Evolutionary conservation across 2,888 invertebrate genomes (phyloP), one percentile per base, ranked within the genome.

Genomic region (Drosophila incognita): DNA sequence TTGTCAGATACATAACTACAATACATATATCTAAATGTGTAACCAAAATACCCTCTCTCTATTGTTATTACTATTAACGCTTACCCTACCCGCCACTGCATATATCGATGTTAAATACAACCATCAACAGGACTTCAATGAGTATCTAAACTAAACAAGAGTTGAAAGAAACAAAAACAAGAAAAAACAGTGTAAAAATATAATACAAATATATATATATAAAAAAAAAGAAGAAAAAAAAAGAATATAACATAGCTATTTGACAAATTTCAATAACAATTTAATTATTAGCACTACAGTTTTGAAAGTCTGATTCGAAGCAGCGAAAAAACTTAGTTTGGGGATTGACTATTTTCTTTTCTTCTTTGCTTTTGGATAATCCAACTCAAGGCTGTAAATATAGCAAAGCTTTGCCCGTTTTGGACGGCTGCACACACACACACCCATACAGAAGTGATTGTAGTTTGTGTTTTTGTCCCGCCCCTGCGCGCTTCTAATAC

Each of bases 81-180:
- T 92, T 91, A 73, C 91, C 91, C 91, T 82, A 90, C 79, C 91
- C 81, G 87, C 91, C 90, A 91, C 90, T 88, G 83, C 91, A 89
- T 87, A 80, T 83, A 82, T 90, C 82, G 84, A 88, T 80, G 89
- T 83, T 81, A 86, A 46, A 79, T 81, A 90, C 87, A 80, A 87
- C 81, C 75, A 85, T 76, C 79, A 81, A 87, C 89, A 93, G 93
- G 93, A 93, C 92, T 93, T 93, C 92, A 93, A 93, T 93, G 93
- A 93, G 91, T 93, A 93, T 91, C 91, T 93, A 77, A 93, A 93
- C 89, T 93, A 76, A 80, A 82, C 56, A 69, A 89, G 48, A 79
- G 18, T 46, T 54, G 6, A 40, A 18, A 48, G 63, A 42, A 69
- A 29, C 11, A n/a, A 21, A 54, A 76, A 62, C 59, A 48, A 54